Evolutionary conservation across 2,888 invertebrate genomes (phyloP).

Genomic region (Malthinus flaveolus): DNA sequence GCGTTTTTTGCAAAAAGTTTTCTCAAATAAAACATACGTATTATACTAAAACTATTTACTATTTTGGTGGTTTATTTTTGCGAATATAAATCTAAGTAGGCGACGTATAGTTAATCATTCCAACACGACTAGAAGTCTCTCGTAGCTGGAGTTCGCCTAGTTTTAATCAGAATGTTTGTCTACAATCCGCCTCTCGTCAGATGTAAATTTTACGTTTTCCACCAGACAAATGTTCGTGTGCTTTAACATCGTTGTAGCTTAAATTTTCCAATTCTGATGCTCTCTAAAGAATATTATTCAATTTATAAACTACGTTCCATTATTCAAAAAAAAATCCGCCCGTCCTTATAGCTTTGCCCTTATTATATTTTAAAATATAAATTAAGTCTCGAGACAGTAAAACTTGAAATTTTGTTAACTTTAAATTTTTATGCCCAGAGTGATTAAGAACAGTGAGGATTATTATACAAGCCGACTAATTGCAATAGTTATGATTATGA

Average conservation of each 20-base stretch:
- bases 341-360: too few species aligned
- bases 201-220: conserved; percentile 20
- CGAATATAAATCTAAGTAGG: conserved; percentile 15
- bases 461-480: too few species aligned
- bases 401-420: too few species aligned
- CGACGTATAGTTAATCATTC: conserved; percentile 19
- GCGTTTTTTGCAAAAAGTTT: background rate
- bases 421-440: too few species aligned
- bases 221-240: conserved; percentile 15
- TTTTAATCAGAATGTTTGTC: conserved; percentile 22
- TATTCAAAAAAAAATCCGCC: too few species aligned
- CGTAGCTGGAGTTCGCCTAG: conserved; percentile 13
- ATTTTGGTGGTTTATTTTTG: conserved; percentile 9
- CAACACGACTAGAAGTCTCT: conserved; percentile 10
- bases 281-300: conserved; percentile 1
- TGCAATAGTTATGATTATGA: too few species aligned
- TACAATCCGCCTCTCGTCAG: conserved; percentile 22
- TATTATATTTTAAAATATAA: too few species aligned
- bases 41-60: too few species aligned
- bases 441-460: too few species aligned
- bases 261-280: conserved; percentile 12
- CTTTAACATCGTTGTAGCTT: conserved; percentile 5
- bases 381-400: too few species aligned
- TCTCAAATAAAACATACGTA: too few species aligned
- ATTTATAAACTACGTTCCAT: background rate